Base-by-base conservation (phyloP, 1,140 invertebrate species). In the Megalonaias nervosa region DNA sequence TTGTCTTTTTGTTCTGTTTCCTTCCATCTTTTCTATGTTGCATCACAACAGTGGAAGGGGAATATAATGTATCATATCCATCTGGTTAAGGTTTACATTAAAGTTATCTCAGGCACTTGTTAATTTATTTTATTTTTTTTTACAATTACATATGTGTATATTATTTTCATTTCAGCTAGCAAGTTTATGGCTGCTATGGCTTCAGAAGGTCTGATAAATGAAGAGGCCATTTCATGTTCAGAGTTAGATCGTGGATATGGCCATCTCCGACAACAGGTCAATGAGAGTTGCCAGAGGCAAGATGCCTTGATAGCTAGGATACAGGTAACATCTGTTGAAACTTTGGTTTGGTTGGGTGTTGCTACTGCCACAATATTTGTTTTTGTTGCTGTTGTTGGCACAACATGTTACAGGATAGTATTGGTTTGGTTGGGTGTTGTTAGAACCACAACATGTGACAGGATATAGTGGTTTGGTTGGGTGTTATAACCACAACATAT, bases 191-290 rank as follows among this genome's bases (percentile, higher is more conserved):
- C 91, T 65, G 95, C 96, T 1, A 90, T 99, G 78, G 93, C 94
- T 15, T 93, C 95, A 84, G 95, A 97, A 89, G 96, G 97, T 38
- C 93, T 94, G 4, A 94, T 99, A 31, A 96, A 97, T 91, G 98
- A 99, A 91, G 94, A 95, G 16, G 93, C 93, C 71, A 84, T 98
- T 66, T 95, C 96, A 0, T 92, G 94, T 1, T 94, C 95, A 82
- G 94, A 93, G 81, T 92, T 99, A 75, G 95, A 95, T 48, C 91
- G 94, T 82, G 92, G 93, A n/a, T 97, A 96, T 84, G 94, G 94
- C 56, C 95, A 95, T 19, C 91, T 99, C 66, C 95, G 97, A 87
- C 93, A 94, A 82, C 94, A 96, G 93, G 92, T 93, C 59, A 85
- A 89, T 48, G 95, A 96, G 26, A 97, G 94, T 87, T 89, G 96